phyloP scores from a whole-genome alignment of 2,113 vertebrate species.

The Sorex fumeus region DNA sequence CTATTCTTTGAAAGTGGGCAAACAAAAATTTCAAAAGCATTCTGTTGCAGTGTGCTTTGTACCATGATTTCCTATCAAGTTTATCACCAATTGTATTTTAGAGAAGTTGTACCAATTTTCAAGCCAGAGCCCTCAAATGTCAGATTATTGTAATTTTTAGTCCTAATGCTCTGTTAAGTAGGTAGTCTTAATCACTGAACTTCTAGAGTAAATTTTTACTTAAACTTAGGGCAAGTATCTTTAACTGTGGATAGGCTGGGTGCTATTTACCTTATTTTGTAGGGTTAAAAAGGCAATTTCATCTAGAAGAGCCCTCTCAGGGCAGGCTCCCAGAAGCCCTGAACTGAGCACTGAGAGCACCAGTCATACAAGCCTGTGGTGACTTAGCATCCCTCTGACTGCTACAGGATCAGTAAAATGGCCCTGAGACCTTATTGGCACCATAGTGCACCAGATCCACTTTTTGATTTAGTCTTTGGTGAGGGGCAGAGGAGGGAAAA shows the following conservation, averaged over 20 bases:
- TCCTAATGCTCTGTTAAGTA: background rate
- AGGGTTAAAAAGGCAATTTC: slow-evolving; percentile 24
- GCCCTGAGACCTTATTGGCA: background rate
- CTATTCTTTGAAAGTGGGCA: slow-evolving; percentile 27
- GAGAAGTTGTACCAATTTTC: background rate
- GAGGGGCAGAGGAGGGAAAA: background rate
- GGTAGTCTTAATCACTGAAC: background rate
- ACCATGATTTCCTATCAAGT: background rate
- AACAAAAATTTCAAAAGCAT: slow-evolving; percentile 33
- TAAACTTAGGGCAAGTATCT: background rate
- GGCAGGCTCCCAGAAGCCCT: background rate
- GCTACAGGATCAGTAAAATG: background rate
- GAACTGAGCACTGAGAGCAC: background rate
- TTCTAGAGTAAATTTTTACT: slow-evolving; percentile 1
- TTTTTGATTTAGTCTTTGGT: background rate
- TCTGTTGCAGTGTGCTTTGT: slow-evolving; percentile 36
- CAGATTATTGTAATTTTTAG: background rate
- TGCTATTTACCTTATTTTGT: slow-evolving; percentile 52
- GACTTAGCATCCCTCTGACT: background rate
- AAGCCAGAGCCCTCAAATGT: slow-evolving; percentile 24
- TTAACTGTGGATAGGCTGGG: background rate
- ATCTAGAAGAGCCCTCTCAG: background rate
- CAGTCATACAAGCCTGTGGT: background rate
- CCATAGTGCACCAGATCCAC: background rate
- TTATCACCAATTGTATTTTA: background rate